phyloP scores from a whole-genome alignment of 1,140 invertebrate species.

The Aphaenogaster rudis region DNA sequence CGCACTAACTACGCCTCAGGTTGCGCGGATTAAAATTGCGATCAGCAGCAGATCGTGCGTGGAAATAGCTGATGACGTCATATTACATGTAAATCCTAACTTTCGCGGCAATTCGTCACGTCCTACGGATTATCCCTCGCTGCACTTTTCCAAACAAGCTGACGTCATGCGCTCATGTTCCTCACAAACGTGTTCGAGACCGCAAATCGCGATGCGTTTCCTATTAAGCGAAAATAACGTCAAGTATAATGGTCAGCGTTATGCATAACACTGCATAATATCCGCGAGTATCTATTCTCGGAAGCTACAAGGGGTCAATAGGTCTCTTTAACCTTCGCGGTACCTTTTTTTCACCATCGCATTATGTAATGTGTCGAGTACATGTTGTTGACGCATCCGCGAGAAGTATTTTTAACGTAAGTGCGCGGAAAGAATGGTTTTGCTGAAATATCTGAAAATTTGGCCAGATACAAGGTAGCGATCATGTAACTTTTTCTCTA shows the following conservation, averaged over 20 bases:
- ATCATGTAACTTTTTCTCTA: too few relatives aligned
- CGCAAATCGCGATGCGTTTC: constrained; percentile 25
- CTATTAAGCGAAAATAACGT: constrained; percentile 32
- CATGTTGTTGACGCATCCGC: not conserved
- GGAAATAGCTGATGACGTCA: constrained; percentile 2
- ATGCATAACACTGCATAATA: constrained; percentile 37
- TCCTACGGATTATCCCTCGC: constrained; percentile 11
- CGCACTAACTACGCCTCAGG: not conserved
- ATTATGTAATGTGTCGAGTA: not conserved
- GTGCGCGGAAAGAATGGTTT: not conserved
- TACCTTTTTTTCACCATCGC: not conserved
- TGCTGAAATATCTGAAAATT: too few relatives aligned
- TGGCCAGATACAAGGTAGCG: too few relatives aligned
- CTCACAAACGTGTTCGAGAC: constrained; percentile 21
- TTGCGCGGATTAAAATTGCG: constrained; percentile 4
- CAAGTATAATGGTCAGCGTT: constrained; percentile 14
- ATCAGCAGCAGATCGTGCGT: not conserved
- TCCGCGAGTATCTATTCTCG: constrained; percentile 3
- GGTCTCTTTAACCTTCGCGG: not conserved
- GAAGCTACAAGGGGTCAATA: constrained; percentile 27
- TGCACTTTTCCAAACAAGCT: not conserved
- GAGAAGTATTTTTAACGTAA: not conserved
- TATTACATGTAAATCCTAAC: not conserved
- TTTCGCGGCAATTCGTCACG: constrained; percentile 22
- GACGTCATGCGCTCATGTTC: constrained; percentile 11